Evolutionary conservation across 2,113 vertebrate genomes (phyloP).

Genomic region (Ctenomys sociabilis): DNA sequence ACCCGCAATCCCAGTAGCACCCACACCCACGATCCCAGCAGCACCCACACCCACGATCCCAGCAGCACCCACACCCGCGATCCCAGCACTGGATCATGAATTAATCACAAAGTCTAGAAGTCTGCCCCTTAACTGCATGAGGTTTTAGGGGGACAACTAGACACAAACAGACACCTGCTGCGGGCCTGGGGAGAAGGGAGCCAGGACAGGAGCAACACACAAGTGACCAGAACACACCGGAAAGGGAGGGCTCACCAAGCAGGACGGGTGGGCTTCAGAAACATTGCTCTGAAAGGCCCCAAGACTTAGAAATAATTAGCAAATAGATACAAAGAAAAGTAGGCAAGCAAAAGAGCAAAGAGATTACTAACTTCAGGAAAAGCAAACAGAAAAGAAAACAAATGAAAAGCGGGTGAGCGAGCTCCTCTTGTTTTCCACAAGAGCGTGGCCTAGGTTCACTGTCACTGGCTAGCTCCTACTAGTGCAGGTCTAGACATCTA

Average conservation of each 20-base stretch:
- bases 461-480: neutral
- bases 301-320: neutral
- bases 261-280: neutral
- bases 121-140: too few species aligned
- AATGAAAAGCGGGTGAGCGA: neutral
- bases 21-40: too few species aligned
- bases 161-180: too few species aligned
- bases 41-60: too few species aligned
- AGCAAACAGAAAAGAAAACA: neutral
- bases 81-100: too few species aligned
- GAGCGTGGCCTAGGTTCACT: fast-evolving
- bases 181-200: neutral
- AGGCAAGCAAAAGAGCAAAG: neutral
- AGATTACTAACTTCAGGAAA: neutral
- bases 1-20: too few species aligned
- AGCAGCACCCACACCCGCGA: too few species aligned
- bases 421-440: neutral
- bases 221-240: neutral
- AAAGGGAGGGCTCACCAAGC: neutral
- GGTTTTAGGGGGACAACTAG: too few species aligned
- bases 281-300: neutral
- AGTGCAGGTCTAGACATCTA: neutral
- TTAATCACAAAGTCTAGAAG: too few species aligned
- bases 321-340: neutral
- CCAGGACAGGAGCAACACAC: neutral